phyloP scores from a whole-genome alignment of 2,113 vertebrate species.

The Mirza zaza region DNA sequence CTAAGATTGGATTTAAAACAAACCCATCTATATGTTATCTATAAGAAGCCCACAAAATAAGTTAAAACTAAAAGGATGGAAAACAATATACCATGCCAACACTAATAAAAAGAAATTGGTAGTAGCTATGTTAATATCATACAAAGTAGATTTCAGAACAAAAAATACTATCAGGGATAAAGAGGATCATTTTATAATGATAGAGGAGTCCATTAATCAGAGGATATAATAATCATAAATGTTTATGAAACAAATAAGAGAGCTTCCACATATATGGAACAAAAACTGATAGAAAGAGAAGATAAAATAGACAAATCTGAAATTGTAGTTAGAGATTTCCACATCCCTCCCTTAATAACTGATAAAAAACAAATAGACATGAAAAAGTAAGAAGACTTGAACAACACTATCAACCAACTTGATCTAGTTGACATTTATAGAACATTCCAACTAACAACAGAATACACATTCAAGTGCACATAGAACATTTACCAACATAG shows the following conservation, averaged over 20 bases:
- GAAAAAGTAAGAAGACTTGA: background rate
- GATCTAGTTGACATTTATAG: background rate
- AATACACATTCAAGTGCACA: background rate
- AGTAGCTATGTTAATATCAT: background rate
- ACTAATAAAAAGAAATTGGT: background rate
- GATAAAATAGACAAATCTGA: background rate
- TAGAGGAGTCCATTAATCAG: background rate
- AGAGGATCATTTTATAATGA: background rate
- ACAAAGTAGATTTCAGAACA: slow-evolving; percentile 1
- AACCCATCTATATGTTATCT: background rate
- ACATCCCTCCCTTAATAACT: background rate
- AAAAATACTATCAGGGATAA: background rate
- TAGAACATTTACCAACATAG: background rate
- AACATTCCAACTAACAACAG: background rate
- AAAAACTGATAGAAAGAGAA: background rate
- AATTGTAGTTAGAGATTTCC: background rate
- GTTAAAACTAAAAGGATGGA: background rate
- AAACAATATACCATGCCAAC: background rate
- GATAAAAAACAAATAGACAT: background rate
- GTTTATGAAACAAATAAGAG: background rate
- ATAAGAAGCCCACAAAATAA: background rate
- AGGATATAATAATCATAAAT: background rate
- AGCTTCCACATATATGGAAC: background rate
- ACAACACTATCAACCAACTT: background rate
- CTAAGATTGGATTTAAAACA: background rate